These are phyloP conservation scores for Todiramphus chloris DNA, from an alignment of 2,113 vertebrate species.

Conservation along the genomic window DNA sequence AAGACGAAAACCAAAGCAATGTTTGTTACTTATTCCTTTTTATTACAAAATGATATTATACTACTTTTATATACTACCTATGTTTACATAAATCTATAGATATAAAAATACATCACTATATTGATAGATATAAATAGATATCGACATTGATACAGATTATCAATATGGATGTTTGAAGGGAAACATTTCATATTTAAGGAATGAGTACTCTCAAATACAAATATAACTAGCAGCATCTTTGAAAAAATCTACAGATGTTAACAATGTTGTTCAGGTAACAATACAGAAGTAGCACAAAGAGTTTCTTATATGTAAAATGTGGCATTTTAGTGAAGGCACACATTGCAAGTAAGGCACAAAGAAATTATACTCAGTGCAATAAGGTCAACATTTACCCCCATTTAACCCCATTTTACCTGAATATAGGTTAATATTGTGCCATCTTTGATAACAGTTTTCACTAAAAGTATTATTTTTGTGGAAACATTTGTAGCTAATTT, in stretches of 20 bases:
- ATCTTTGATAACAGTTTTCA: background rate
- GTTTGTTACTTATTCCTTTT: background rate
- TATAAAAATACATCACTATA: background rate
- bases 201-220: background rate
- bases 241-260: background rate
- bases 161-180: background rate
- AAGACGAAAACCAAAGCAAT: background rate
- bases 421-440: background rate
- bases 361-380: background rate
- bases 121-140: background rate
- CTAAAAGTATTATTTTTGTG: background rate
- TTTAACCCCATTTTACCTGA: background rate
- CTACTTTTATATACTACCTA: background rate
- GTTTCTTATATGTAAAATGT: background rate
- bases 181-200: background rate
- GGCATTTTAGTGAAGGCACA: background rate
- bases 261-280: background rate
- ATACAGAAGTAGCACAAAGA: background rate
- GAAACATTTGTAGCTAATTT: background rate
- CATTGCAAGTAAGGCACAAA: background rate
- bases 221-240: background rate
- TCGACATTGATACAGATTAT: background rate
- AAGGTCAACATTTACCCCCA: background rate
- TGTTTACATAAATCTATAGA: background rate
- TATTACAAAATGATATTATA: background rate